Evolutionary conservation across 2,797 vertebrate genomes (phyloP).

Genomic region (Allobates femoralis): DNA sequence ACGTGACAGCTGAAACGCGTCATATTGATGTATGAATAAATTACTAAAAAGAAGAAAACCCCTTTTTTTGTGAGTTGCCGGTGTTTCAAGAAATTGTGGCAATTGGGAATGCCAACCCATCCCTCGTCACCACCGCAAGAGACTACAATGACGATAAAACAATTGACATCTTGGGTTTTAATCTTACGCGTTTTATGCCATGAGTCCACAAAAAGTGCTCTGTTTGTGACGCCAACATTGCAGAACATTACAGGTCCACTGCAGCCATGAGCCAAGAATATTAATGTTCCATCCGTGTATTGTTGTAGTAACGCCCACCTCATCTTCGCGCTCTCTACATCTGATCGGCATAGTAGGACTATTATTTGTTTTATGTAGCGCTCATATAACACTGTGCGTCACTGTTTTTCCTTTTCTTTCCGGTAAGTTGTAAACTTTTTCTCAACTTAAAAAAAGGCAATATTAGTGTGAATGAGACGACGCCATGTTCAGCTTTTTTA

Average conservation of each 20-base stretch:
- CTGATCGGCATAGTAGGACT: neutral
- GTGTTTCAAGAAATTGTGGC: too few species aligned
- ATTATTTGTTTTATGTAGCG: neutral
- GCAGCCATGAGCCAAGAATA: slow-evolving; percentile 36
- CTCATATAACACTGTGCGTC: neutral
- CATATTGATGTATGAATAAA: too few species aligned
- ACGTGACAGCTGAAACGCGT: too few species aligned
- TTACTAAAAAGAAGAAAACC: too few species aligned
- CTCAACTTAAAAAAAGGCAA: neutral
- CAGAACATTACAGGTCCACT: slow-evolving; percentile 8
- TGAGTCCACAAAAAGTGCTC: neutral
- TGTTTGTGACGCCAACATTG: neutral
- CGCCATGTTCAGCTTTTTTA: neutral
- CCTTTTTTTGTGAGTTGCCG: too few species aligned
- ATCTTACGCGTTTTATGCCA: neutral
- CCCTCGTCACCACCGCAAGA: too few species aligned
- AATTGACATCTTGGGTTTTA: too few species aligned
- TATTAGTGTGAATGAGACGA: slow-evolving; percentile 12
- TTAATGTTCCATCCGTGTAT: neutral
- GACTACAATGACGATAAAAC: too few species aligned
- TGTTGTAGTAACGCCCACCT: neutral
- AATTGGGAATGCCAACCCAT: too few species aligned
- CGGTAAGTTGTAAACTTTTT: neutral
- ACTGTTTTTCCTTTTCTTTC: neutral
- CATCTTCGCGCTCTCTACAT: neutral